Base-by-base conservation (phyloP, 1,140 invertebrate genomes). In the Lasioglossum albipes region DNA sequence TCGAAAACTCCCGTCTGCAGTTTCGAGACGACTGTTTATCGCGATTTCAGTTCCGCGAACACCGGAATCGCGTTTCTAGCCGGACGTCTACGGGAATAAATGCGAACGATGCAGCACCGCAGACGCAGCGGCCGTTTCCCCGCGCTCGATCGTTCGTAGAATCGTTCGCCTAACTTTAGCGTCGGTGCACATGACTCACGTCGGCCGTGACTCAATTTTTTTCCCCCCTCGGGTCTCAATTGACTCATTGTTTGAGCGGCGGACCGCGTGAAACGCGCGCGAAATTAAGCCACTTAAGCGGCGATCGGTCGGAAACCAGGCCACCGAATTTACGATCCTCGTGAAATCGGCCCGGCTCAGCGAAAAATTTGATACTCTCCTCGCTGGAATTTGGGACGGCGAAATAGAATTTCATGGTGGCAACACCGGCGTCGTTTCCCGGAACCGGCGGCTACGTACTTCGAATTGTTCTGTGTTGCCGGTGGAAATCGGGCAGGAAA, bases 261-360 rank as follows among this genome's bases (percentile, higher is more conserved):
- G 9, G 13, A n/a, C 74, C n/a, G 41, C 41, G 16, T 57, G 45
- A 79, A 79, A 65, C 31, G 27, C 41, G 59, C 49, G 65, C 52
- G 76, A 79, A 72, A 79, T 73, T 73, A 64, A 78, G 71, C 69
- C 76, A 52, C 57, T 72, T 65, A 57, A 72, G 42, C 13, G n/a
- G 49, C 70, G 62, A 73, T 74, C 27, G 77, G 64, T 49, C 42
- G 68, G 68, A 78, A 73, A 49, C 49, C 61, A 66, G 77, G 41
- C 52, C 70, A 61, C 13, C n/a, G 41, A 22, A 66, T 74, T 74
- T 64, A 52, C 49, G 22, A 66, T 67, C 31, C 20, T 10, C n/a
- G 42, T 22, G 16, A 61, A 74, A 79, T 79, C 70, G 42, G 52
- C 45, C 27, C 22, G 68, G 16, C 7, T 20, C n/a, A 36, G 49